Evolutionary conservation across 1,140 invertebrate genomes (phyloP).

Genomic region (Melitaea cinxia): DNA sequence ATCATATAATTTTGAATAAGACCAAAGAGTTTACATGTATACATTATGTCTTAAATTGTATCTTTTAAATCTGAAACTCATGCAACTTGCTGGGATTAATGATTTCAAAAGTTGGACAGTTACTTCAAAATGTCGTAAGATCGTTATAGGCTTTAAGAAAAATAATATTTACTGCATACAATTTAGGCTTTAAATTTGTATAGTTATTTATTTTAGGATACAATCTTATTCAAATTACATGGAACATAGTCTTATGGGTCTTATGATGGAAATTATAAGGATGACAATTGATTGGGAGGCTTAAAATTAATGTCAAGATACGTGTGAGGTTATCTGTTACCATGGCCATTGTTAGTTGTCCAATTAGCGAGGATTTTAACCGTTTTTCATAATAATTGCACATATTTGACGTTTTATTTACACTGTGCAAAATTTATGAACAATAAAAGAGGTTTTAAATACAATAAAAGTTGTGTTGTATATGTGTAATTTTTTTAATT

Average conservation of each 20-base stretch:
- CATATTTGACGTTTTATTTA: slow-evolving; percentile 1
- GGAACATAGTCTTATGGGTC: neutral
- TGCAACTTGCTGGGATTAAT: no score
- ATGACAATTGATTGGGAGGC: slow-evolving; percentile 4
- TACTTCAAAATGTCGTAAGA: no score
- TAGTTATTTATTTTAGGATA: no score
- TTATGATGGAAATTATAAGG: slow-evolving; percentile 4
- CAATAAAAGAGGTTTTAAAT: neutral
- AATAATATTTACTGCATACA: no score
- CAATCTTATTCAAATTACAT: no score
- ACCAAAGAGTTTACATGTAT: no score
- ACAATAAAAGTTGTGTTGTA: slow-evolving; percentile 6
- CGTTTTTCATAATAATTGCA: slow-evolving; percentile 21
- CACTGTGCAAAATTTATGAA: neutral
- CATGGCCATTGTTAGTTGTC: slow-evolving; percentile 26
- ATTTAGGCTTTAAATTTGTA: no score
- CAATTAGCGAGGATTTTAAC: slow-evolving; percentile 33
- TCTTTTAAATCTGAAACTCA: no score
- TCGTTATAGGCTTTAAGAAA: no score
- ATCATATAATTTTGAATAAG: no score
- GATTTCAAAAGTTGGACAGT: no score
- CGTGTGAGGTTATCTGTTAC: slow-evolving; percentile 25
- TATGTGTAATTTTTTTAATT: neutral
- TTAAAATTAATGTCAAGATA: neutral
- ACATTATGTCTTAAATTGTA: no score